Conservation (phyloP, 2,113 vertebrate genomes). For the Zapus hudsonius region DNA sequence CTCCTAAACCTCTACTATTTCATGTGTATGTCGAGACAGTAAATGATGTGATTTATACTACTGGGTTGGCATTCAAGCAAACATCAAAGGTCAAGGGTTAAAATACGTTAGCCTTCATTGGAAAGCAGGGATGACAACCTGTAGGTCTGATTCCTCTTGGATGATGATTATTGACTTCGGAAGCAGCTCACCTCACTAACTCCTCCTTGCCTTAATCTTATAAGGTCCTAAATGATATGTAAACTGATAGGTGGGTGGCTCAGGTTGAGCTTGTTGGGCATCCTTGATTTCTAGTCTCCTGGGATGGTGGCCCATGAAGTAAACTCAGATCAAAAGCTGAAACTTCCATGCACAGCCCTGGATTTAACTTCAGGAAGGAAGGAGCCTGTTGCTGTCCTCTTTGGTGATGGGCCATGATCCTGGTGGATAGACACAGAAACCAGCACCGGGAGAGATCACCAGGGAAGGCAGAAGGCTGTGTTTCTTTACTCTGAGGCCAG, state of each 20-base stretch:
- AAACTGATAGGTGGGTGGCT: neutral
- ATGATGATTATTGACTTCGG: neutral
- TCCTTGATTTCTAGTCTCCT: neutral
- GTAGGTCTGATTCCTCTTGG: neutral
- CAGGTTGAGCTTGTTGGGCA: neutral
- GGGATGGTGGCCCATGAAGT: neutral
- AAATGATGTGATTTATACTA: neutral
- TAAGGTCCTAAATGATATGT: neutral
- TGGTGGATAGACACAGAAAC: neutral
- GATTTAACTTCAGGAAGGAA: neutral
- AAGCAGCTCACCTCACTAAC: neutral
- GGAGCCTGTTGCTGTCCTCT: no score
- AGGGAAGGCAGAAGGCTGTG: neutral
- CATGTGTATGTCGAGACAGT: neutral
- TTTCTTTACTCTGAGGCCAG: neutral
- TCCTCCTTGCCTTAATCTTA: neutral
- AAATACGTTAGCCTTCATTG: accelerated
- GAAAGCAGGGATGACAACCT: neutral
- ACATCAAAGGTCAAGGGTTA: neutral
- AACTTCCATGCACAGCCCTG: neutral
- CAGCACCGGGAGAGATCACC: neutral
- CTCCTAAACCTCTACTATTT: neutral
- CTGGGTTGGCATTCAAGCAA: neutral
- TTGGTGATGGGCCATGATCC: neutral
- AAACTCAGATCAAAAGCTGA: neutral